Conservation (phyloP, 2,888 invertebrate species). For the Acleris holmiana region DNA sequence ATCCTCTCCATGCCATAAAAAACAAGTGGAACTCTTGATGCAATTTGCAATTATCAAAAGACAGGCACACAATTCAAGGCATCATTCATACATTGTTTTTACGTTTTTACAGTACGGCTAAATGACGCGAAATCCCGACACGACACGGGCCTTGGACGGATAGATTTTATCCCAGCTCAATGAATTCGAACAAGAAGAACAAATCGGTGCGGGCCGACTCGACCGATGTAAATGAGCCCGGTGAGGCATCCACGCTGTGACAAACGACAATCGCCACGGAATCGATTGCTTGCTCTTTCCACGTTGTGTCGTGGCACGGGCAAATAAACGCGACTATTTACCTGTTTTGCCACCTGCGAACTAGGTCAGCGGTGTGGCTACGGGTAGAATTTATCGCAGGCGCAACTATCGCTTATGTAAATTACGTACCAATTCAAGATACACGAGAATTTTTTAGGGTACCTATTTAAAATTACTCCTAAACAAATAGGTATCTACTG, state of each 20-base stretch:
- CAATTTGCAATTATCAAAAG: no score
- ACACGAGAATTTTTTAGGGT: no score
- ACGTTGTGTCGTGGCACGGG: constrained; percentile 1
- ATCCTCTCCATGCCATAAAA: no score
- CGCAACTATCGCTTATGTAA: constrained; percentile 7
- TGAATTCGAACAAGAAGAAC: constrained; percentile 16
- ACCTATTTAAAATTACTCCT: no score
- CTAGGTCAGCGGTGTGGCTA: constrained; percentile 5
- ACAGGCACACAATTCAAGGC: no score
- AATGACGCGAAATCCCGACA: not conserved
- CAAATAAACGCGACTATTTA: constrained; percentile 7
- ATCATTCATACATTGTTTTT: no score
- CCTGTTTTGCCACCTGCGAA: constrained; percentile 15
- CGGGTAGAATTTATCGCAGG: constrained; percentile 2
- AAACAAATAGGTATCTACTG: no score
- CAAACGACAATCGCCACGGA: constrained; percentile 16
- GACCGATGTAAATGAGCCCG: constrained; percentile 20
- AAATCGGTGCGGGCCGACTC: constrained; percentile 14
- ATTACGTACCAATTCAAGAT: not conserved
- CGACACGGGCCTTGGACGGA: not conserved
- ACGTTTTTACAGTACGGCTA: no score
- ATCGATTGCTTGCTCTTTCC: constrained; percentile 21
- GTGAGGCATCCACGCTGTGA: constrained; percentile 9
- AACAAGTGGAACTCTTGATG: no score
- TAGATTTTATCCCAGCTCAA: not conserved